Base-by-base conservation (phyloP, 1,140 invertebrate genomes). In the Heterodera carotae region DNA sequence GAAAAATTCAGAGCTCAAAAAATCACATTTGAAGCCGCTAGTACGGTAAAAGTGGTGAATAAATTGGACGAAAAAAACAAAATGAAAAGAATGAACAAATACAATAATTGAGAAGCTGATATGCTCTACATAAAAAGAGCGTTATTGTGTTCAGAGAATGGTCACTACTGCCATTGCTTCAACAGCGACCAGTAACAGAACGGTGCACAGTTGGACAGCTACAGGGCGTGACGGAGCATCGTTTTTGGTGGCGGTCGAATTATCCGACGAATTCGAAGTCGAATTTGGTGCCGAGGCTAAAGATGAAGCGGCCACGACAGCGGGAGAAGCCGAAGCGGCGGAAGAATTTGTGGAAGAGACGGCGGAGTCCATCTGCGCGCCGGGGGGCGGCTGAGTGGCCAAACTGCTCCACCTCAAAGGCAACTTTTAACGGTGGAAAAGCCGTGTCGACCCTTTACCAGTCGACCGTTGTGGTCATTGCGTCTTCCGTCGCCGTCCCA, bases 221-320 rank as follows among this genome's bases (percentile, higher is more conserved):
- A n/a, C n/a, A 31, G 12, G 12, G 62, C 27, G 25, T 31, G n/a
- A 27, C 1, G 22, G 3, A 31, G 62, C 27, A 34, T 22, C 29
- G 22, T 34, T 66, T 66, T 66, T 66, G 27, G 62, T 34, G 25
- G 62, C 25, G 29, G 62, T 66, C 29, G 62, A 66, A 66, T 66
- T 66, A 10, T 34, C 62, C 29, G 62, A 29, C 12, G 62, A 29
- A 15, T 12, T 15, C 12, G 62, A 66, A 56, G 48, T 56, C 48
- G 48, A 15, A 56, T 56, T 56, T 22, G 48, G 48, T 18, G 62
- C 27, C 4, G 62, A 29, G 27, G 62, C n/a, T n/a, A n/a, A n/a
- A n/a, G n/a, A n/a, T n/a, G n/a, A n/a, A n/a, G n/a, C n/a, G n/a
- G n/a, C n/a, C n/a, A n/a, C n/a, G n/a, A n/a, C n/a, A n/a, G n/a